Evolutionary conservation across 1,140 invertebrate species (phyloP).

Genomic region (Meloidogyne hapla): DNA sequence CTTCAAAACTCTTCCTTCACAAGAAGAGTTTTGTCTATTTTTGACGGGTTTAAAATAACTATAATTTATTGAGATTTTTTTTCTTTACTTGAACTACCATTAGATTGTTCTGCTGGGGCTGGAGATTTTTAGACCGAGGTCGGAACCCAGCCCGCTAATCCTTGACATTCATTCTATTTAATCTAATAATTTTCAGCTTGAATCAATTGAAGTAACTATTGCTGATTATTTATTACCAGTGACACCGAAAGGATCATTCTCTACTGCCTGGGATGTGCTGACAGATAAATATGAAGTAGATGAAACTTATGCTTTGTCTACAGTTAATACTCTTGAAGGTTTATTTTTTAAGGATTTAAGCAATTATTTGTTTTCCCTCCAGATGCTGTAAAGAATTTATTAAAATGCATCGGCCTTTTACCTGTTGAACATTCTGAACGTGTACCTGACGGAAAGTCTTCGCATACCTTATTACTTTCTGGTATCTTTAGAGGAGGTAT

Average conservation of each 20-base stretch:
- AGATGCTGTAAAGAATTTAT: conserved; percentile 83
- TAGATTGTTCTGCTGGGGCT: too few relatives aligned
- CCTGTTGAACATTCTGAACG: conserved; percentile 81
- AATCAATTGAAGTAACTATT: conserved; percentile 85
- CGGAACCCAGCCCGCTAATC: too few relatives aligned
- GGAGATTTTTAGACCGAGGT: too few relatives aligned
- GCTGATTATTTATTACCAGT: conserved; percentile 84
- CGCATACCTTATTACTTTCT: conserved; percentile 77
- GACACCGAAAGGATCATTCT: conserved; percentile 74
- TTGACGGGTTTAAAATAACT: too few relatives aligned
- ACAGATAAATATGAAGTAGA: conserved; percentile 76
- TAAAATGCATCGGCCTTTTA: conserved; percentile 82
- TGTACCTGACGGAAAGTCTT: conserved; percentile 78
- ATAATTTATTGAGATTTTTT: too few relatives aligned
- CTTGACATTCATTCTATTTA: conserved; percentile 10
- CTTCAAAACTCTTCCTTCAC: too few relatives aligned
- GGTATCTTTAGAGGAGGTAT: conserved; percentile 84
- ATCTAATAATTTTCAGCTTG: conserved; percentile 70
- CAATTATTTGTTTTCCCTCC: conserved; percentile 53
- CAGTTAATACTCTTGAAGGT: conserved; percentile 74
- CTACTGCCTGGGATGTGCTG: conserved; percentile 74
- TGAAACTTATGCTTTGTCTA: conserved; percentile 83
- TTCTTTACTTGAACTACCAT: too few relatives aligned
- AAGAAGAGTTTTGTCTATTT: too few relatives aligned
- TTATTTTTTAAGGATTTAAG: not conserved